These are phyloP conservation scores for Drosophila ironensis DNA, from an alignment of 1,140 invertebrate genomes.

Conservation along the genomic window DNA sequence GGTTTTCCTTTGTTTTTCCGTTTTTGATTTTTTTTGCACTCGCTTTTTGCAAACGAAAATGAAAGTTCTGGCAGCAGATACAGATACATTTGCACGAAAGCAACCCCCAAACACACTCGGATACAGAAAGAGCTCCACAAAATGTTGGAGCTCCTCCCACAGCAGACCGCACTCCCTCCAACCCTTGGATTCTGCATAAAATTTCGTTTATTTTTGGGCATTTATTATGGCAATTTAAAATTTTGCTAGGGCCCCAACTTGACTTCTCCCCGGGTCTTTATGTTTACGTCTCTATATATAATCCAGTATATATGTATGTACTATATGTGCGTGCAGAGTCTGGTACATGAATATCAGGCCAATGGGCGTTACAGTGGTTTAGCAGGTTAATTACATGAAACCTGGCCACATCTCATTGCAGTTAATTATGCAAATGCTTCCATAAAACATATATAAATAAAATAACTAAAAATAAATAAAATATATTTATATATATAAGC, in stretches of 20 bases:
- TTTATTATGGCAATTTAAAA: conserved; percentile 48
- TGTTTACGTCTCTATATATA: not conserved
- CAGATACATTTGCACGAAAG: conserved; percentile 22
- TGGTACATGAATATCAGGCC: conserved; percentile 39
- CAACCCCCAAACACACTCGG: conserved; percentile 40
- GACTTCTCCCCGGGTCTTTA: not conserved
- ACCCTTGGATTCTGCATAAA: not conserved
- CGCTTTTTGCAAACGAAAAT: conserved; percentile 57
- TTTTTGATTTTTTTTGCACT: conserved; percentile 3
- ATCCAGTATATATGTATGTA: too few relatives aligned
- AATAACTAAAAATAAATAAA: too few relatives aligned
- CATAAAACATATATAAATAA: too few relatives aligned
- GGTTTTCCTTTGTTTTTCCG: conserved; percentile 46
- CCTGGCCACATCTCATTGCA: conserved; percentile 3
- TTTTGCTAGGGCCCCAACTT: conserved; percentile 9
- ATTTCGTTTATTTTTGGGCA: conserved; percentile 25
- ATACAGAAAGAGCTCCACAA: conserved; percentile 36
- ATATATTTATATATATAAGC: too few relatives aligned
- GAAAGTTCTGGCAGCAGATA: conserved; percentile 52
- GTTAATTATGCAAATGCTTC: too few relatives aligned
- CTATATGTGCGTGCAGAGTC: conserved; percentile 19
- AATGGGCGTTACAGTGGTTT: conserved; percentile 67
- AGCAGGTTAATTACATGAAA: conserved; percentile 68
- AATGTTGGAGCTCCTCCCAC: conserved; percentile 57
- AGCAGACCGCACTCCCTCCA: not conserved